Conservation (phyloP, 2,888 invertebrate genomes). For the Sesia apiformis region DNA sequence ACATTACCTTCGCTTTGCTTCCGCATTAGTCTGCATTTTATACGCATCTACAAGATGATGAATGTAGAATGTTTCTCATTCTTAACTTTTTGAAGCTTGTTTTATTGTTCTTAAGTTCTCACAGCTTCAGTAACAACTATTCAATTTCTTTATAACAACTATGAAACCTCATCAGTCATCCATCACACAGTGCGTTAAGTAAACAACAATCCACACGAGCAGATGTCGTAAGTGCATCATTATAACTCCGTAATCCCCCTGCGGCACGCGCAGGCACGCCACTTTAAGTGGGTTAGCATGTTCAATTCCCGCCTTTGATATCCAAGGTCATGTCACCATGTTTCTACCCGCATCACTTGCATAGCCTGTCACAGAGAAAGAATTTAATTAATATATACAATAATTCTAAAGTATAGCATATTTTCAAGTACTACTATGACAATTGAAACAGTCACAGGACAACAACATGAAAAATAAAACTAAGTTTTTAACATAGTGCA, state of each 20-base stretch:
- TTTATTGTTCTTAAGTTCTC: too few relatives aligned
- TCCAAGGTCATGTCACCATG: conserved; percentile 31
- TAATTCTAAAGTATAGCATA: too few relatives aligned
- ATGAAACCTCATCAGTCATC: too few relatives aligned
- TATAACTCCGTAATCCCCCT: conserved; percentile 43
- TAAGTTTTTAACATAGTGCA: too few relatives aligned
- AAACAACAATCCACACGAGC: conserved; percentile 14
- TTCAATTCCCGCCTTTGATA: conserved; percentile 29
- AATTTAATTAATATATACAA: too few relatives aligned
- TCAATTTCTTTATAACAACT: not conserved
- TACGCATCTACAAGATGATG: not conserved
- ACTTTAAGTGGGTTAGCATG: conserved; percentile 57
- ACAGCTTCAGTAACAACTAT: not conserved
- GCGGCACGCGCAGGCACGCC: conserved; percentile 54
- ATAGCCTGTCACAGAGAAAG: conserved; percentile 11
- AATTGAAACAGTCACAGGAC: too few relatives aligned
- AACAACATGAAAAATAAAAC: too few relatives aligned
- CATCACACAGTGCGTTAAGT: conserved; percentile 1
- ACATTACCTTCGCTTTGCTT: not conserved
- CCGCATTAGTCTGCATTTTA: not conserved
- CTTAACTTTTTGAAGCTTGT: too few relatives aligned
- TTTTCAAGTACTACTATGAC: too few relatives aligned
- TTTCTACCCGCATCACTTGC: not conserved
- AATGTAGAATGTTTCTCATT: too few relatives aligned
- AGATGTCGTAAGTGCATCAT: conserved; percentile 42